Evolutionary conservation across 2,888 invertebrate genomes (phyloP), one percentile per base, ranked within the genome.

Genomic region (Flabesymbios commensalis): DNA sequence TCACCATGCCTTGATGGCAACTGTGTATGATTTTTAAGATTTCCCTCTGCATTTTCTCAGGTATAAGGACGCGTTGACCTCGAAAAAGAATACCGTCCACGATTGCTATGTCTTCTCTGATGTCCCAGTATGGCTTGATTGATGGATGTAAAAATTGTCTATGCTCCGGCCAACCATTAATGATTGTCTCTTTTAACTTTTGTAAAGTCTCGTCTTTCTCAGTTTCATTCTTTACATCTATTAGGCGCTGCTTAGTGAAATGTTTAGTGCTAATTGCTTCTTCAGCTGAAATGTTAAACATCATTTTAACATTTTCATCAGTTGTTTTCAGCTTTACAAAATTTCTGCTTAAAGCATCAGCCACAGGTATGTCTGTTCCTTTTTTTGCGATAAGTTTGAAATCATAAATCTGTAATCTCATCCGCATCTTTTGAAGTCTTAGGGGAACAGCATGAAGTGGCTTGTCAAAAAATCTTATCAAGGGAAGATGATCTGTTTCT

Each of bases 401-500:
- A 47, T 66, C 51, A 48, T 65, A 65, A 19, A 32, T n/a, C 31
- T 65, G 62, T 4, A 65, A 26, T 36, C 28, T 19, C 49, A 65
- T 32, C 19, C 52, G n/a, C 65, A 65, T 65, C 32, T 31, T 52
- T 28, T 64, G 63, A 10, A 65, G 29, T 22, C 65, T 3, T 17
- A 59, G 36, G 10, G 65, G 59, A 3, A 66, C 53, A 36, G 65
- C 53, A 31, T 54, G 10, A 2, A 65, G 31, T 29, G 62, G 59
- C 22, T 59, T 64, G 55, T 65, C 33, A n/a, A 60, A 36, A 22
- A 65, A 60, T 19, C 48, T 26, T n/a, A 45, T 26, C 45, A 65
- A 42, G 1, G 65, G 64, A 17, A 31, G 29, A 65, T 65, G 65
- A 33, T 61, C 65, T 31, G 59, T 65, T 29, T 64, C 64, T 14